Percentiles rank a stretch among this genome's conserved stretches.
Evolutionary conservation across 2,113 vertebrate species (phyloP).

Genomic region (Brienomyrus brachyistius): DNA sequence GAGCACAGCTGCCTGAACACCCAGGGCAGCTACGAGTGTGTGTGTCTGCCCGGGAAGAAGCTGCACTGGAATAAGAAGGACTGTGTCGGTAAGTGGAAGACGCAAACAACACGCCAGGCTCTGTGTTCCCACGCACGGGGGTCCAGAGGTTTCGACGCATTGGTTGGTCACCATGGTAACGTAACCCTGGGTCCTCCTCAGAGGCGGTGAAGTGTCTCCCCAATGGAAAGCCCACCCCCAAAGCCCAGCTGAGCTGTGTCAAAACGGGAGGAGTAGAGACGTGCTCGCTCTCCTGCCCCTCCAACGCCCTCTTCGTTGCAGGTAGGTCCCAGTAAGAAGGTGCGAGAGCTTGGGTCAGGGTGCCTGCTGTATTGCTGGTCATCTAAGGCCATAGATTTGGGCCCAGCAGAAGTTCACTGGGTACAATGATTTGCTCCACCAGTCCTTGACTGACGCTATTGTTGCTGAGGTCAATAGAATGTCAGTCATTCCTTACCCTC

Average conservation of each 20-base stretch:
- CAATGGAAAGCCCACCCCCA: constrained; percentile 63
- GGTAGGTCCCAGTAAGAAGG: constrained; percentile 54
- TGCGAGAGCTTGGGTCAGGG: neutral
- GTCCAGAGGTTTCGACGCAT: neutral
- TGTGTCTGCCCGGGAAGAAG: constrained; percentile 75
- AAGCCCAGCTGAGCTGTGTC: constrained; percentile 75
- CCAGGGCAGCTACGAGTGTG: constrained; percentile 78
- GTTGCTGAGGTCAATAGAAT: neutral
- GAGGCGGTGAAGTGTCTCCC: constrained; percentile 79
- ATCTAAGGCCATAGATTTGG: neutral
- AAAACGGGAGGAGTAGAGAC: constrained; percentile 75
- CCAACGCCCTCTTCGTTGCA: constrained; percentile 78
- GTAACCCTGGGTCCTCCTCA: constrained; percentile 57
- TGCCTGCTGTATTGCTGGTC: neutral
- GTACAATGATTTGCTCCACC: neutral
- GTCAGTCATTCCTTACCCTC: neutral
- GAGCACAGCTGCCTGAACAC: constrained; percentile 79
- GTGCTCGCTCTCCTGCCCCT: constrained; percentile 81
- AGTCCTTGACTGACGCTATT: neutral
- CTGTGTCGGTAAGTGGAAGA: constrained; percentile 71
- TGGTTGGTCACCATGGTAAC: constrained; percentile 40
- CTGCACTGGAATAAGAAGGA: constrained; percentile 96
- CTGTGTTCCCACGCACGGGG: neutral
- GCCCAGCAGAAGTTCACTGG: neutral
- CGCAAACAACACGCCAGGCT: neutral